phyloP scores from a whole-genome alignment of 2,888 invertebrate genomes.

The Tryphoninae sp. region DNA sequence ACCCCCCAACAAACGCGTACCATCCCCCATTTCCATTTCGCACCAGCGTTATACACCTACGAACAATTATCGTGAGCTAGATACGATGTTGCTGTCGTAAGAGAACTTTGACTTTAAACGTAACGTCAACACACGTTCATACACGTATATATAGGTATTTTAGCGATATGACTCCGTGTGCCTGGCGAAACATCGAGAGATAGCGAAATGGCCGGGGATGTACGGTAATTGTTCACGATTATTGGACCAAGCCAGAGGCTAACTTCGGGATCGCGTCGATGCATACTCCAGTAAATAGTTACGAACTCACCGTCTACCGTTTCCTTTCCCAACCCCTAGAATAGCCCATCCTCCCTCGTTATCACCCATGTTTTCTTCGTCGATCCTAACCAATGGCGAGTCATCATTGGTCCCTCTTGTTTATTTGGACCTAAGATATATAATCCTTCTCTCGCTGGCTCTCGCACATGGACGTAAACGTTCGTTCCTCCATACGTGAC shows the following conservation, averaged over 20 bases:
- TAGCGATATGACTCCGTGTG: neutral
- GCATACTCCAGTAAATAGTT: conserved; percentile 69
- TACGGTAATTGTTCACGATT: conserved; percentile 75
- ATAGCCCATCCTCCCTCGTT: conserved; percentile 22
- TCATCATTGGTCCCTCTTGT: too few relatives aligned
- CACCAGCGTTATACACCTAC: neutral
- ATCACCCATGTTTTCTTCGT: neutral
- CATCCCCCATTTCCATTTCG: conserved; percentile 22
- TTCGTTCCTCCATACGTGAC: neutral
- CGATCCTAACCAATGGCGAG: neutral
- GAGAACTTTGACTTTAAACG: conserved; percentile 12
- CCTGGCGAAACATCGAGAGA: conserved; percentile 37
- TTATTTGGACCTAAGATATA: neutral
- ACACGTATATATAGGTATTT: neutral
- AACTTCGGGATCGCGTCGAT: conserved; percentile 70
- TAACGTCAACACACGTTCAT: neutral
- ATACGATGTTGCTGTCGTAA: neutral
- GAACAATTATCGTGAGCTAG: conserved; percentile 22
- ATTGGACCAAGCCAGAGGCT: conserved; percentile 70
- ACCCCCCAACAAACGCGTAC: neutral
- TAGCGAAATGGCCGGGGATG: conserved; percentile 69
- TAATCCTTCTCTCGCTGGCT: neutral
- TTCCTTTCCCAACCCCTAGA: conserved; percentile 35
- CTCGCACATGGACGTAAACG: too few relatives aligned
- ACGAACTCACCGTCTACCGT: conserved; percentile 55